Conservation (phyloP, 2,888 invertebrate genomes). For the Lasioglossum vierecki region DNA sequence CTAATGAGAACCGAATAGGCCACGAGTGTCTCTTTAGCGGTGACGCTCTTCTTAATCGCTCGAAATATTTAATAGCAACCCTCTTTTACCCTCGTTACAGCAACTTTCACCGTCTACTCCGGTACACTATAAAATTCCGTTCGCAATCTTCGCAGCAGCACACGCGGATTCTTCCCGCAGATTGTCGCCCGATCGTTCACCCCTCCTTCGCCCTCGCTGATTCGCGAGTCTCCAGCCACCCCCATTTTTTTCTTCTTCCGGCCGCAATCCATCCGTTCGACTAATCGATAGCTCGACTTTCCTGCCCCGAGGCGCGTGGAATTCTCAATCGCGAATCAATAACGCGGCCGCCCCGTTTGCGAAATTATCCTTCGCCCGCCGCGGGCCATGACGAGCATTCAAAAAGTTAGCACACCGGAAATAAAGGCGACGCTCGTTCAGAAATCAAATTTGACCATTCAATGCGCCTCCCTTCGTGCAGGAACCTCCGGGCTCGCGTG, state of each 20-base stretch:
- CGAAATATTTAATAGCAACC: not conserved
- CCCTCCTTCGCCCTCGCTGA: not conserved
- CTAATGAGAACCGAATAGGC: not conserved
- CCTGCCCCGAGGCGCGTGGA: slow-evolving; percentile 12
- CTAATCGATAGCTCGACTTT: slow-evolving; percentile 39
- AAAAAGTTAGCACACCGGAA: not conserved
- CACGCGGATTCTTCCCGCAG: not conserved
- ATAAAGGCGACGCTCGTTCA: not conserved
- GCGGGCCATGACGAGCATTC: not conserved
- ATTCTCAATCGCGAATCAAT: slow-evolving; percentile 49
- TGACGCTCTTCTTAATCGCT: not conserved
- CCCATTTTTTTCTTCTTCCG: slow-evolving; percentile 1
- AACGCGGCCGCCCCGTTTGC: slow-evolving; percentile 8
- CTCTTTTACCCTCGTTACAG: not conserved
- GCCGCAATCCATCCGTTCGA: slow-evolving; percentile 21
- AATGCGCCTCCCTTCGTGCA: not conserved
- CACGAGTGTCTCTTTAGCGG: not conserved
- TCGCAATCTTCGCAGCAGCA: not conserved
- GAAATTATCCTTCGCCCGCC: slow-evolving; percentile 3
- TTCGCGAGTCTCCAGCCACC: slow-evolving; percentile 15
- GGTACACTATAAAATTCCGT: not conserved
- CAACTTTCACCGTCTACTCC: not conserved
- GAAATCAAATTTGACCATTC: not conserved
- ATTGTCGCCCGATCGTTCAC: slow-evolving; percentile 20
- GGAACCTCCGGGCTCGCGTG: not conserved